phyloP scores from a whole-genome alignment of 2,113 vertebrate species.

The Elephantulus edwardii region DNA sequence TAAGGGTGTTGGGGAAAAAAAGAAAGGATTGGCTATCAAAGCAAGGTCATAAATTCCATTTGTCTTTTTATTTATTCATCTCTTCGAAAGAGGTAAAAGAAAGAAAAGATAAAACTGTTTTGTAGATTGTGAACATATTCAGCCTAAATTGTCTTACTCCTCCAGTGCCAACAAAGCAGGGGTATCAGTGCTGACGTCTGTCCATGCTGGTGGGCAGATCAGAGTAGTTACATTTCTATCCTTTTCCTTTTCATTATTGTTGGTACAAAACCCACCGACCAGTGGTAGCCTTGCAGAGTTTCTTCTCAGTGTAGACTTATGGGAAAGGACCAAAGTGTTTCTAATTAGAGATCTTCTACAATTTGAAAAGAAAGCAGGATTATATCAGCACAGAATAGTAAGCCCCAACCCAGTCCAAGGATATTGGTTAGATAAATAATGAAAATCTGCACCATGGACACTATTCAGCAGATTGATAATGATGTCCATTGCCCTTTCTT shows the following conservation, averaged over 20 bases:
- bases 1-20: conserved; percentile 33
- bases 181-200: background rate
- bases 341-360: background rate
- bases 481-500: background rate
- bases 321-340: background rate
- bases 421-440: background rate
- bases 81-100: conserved; percentile 46
- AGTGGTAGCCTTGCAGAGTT: background rate
- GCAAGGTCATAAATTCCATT: background rate
- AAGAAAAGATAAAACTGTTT: background rate
- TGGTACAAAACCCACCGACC: background rate
- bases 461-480: background rate
- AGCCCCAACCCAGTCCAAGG: background rate
- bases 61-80: conserved; percentile 20
- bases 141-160: accelerated
- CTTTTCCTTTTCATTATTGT: background rate
- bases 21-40: background rate
- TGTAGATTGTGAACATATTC: background rate
- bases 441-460: background rate
- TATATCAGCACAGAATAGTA: background rate
- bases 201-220: background rate
- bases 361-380: background rate
- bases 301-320: background rate
- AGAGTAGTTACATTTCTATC: background rate
- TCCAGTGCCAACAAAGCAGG: accelerated